Base-by-base conservation (phyloP, 2,113 vertebrate genomes). In the Bufo bufo region DNA sequence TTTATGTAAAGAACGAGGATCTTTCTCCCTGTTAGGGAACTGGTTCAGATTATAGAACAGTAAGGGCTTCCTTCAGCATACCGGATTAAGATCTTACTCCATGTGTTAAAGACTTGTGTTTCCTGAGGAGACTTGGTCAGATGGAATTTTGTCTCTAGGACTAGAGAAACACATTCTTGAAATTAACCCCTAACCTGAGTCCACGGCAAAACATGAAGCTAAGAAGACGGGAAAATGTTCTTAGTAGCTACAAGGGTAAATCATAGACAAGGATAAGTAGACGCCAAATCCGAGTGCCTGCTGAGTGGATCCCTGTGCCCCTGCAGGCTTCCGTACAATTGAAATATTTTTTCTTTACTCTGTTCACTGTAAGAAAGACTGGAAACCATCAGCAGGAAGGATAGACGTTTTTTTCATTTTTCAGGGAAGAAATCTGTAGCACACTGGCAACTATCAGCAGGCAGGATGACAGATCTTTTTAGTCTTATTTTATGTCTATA, bases 11-110 rank as follows among this genome's bases (percentile, higher is more conserved):
- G 80, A 49, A 83, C 58, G 20, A 10, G 58, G 66, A 63, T 80
- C 79, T 74, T 16, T 58, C 86, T 49, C 54, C 50, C 19, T 77
- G 69, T 74, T n/a, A 65, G 23, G 66, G 79, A 75, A 88, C 87
- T 88, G 87, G 87, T 88, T 88, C 87, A 43, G 69, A 88, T 88
- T 88, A 88, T 17, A 65, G 56, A 83, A 83, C 50, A 52, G 56
- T 80, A n/a, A 82, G 52, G 78, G 58, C 78, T 88, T 88, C 80
- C 87, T 88, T 58, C 56, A 63, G 54, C 52, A 74, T 82, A 47
- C 78, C 65, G 71, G 71, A 66, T 83, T 83, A 77, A 61, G 45
- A 74, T 61, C 66, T 82, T 74, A 74, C 79, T 59, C 65, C 69
- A 52, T 81, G 79, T 82, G 66, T 65, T 79, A 45, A 69, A 83